These are phyloP conservation scores for Lindbergichthys nudifrons DNA, from an alignment of 2,797 vertebrate genomes.

Conservation along the genomic window DNA sequence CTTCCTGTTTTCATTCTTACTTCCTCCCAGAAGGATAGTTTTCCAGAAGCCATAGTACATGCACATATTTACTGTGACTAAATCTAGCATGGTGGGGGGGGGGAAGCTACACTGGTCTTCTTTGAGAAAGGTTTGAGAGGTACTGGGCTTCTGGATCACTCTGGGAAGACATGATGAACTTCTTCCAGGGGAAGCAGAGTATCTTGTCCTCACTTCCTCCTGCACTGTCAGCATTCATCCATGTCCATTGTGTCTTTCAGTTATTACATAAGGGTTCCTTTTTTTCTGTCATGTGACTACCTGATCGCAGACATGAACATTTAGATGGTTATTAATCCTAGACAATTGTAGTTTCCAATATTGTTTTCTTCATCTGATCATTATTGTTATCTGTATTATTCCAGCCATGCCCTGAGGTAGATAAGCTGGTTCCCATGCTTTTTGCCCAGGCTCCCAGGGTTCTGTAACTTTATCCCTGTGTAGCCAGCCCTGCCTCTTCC, in stretches of 20 bases:
- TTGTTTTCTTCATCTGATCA: conserved; percentile 56
- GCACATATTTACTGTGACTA: conserved; percentile 33
- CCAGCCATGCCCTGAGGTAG: conserved; percentile 61
- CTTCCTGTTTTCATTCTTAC: conserved; percentile 74
- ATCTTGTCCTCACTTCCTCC: conserved; percentile 48
- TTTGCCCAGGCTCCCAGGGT: conserved; percentile 68
- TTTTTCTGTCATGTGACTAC: conserved; percentile 8
- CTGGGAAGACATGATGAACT: conserved; percentile 28
- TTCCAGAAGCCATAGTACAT: conserved; percentile 38
- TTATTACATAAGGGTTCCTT: conserved; percentile 55
- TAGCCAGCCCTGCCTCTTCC: conserved; percentile 59
- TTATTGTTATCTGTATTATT: conserved; percentile 70
- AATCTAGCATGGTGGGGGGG: conserved; percentile 33
- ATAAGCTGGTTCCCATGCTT: conserved; percentile 76
- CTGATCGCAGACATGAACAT: conserved; percentile 20
- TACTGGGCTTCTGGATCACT: background rate
- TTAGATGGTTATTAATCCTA: background rate
- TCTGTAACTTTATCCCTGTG: conserved; percentile 78
- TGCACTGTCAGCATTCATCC: conserved; percentile 50
- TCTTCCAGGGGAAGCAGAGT: conserved; percentile 41
- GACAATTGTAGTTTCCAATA: conserved; percentile 16
- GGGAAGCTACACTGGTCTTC: background rate
- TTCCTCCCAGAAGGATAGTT: conserved; percentile 65
- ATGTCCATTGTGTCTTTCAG: conserved; percentile 25
- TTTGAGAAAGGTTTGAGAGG: conserved; percentile 15